A percentile compares a stretch with the other conserved stretches of the same genome.
phyloP scores from a whole-genome alignment of 2,113 vertebrate genomes.

The Paracanthobrama guichenoti region DNA sequence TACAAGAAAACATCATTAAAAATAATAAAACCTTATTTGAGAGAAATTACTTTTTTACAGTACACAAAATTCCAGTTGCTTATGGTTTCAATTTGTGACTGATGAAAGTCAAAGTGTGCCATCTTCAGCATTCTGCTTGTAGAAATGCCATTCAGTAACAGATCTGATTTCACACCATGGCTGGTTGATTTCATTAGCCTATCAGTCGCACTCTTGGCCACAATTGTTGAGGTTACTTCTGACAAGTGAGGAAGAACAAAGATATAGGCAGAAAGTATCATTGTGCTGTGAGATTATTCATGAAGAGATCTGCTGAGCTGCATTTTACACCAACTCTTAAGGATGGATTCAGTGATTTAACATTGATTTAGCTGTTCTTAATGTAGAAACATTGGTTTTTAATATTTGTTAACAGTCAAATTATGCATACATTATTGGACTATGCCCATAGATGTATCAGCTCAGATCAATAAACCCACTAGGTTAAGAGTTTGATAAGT shows the following conservation, averaged over 20 bases:
- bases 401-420: background rate
- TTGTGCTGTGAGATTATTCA: background rate
- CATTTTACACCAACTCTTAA: background rate
- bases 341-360: background rate
- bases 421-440: background rate
- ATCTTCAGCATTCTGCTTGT: background rate
- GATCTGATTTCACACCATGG: background rate
- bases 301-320: background rate
- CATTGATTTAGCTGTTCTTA: background rate
- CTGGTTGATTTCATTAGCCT: slow-evolving; percentile 17
- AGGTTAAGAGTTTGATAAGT: background rate
- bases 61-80: background rate
- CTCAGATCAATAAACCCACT: background rate
- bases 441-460: background rate
- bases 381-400: background rate
- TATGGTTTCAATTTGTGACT: background rate
- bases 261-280: background rate
- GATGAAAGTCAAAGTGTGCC: background rate
- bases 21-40: slow-evolving; percentile 18
- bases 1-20: background rate
- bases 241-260: background rate
- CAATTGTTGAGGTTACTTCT: background rate
- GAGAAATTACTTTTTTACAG: background rate
- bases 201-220: slow-evolving; percentile 2
- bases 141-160: background rate